A percentile compares a stretch with the other conserved stretches of the same genome.
Evolutionary conservation across 1,140 invertebrate genomes (phyloP).

Genomic region (Eriocheir sinensis): DNA sequence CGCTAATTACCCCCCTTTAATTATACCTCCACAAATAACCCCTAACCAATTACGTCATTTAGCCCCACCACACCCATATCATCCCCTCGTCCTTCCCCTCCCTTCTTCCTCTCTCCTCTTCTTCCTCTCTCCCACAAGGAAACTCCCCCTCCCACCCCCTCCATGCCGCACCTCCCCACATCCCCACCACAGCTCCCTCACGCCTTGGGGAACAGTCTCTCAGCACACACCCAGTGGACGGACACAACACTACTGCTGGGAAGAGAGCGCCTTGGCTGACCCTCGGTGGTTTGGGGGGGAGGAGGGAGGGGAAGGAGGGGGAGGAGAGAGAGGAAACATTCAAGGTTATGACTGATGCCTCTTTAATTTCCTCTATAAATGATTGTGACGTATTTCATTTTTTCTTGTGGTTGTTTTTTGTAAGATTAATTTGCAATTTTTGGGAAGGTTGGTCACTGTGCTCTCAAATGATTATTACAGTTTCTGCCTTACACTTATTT

Average conservation of each 20-base stretch:
- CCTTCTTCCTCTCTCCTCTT: background rate
- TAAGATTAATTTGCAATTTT: background rate
- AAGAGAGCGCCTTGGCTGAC: background rate
- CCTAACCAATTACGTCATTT: slow-evolving; percentile 16
- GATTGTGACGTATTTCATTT: background rate
- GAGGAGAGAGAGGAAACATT: background rate
- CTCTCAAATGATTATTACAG: no score
- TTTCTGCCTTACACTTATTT: no score
- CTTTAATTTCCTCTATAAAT: background rate
- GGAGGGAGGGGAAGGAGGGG: background rate
- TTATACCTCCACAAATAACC: slow-evolving; percentile 15
- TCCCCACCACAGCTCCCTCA: background rate
- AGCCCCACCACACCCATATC: background rate
- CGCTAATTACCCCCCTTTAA: background rate
- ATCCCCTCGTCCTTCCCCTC: no score
- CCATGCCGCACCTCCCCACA: background rate
- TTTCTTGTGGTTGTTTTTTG: background rate
- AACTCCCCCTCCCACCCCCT: background rate
- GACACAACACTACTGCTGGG: background rate
- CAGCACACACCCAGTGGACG: background rate
- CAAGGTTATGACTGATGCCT: slow-evolving; percentile 13
- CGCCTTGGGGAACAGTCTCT: background rate
- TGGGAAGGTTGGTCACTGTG: no score
- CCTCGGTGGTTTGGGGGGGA: background rate
- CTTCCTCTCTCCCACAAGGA: slow-evolving; percentile 6